Conservation (phyloP, 2,888 invertebrate genomes). For the Apoda limacodes region DNA sequence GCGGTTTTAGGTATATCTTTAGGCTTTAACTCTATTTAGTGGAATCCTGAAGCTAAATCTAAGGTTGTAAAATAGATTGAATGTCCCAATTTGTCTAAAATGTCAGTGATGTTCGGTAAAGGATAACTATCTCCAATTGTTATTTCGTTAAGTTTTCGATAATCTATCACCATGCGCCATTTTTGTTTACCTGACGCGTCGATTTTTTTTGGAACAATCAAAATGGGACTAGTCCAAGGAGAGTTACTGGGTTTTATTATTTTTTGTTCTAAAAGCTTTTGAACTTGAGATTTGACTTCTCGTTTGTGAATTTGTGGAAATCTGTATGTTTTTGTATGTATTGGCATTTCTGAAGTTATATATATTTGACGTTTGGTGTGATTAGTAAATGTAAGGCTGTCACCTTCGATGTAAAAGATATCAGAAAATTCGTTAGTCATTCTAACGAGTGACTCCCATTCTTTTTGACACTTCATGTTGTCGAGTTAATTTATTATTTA, state of each 20-base stretch:
- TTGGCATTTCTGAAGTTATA: slow-evolving; percentile 22
- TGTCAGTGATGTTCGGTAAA: slow-evolving; percentile 18
- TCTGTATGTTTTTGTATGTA: slow-evolving; percentile 25
- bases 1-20: slow-evolving; percentile 25
- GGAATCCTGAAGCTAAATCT: slow-evolving; percentile 20
- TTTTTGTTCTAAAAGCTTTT: slow-evolving; percentile 20
- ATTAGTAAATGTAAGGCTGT: slow-evolving; percentile 21
- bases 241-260: slow-evolving; percentile 20
- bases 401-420: slow-evolving; percentile 20
- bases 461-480: slow-evolving; percentile 18
- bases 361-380: slow-evolving; percentile 22
- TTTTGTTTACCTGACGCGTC: slow-evolving; percentile 21
- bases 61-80: slow-evolving; percentile 20
- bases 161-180: slow-evolving; percentile 20
- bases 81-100: slow-evolving; percentile 19
- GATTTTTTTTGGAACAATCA: slow-evolving; percentile 22
- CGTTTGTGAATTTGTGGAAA: slow-evolving; percentile 23
- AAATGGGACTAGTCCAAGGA: slow-evolving; percentile 20
- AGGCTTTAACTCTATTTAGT: slow-evolving; percentile 16
- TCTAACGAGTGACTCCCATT: slow-evolving; percentile 16
- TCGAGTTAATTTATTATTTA: slow-evolving; percentile 11
- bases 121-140: slow-evolving; percentile 18
- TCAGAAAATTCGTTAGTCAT: slow-evolving; percentile 16
- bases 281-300: slow-evolving; percentile 23
- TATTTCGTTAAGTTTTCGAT: slow-evolving; percentile 15